Evolutionary conservation across 2,797 vertebrate genomes (phyloP).

Genomic region (Darevskia mixta): DNA sequence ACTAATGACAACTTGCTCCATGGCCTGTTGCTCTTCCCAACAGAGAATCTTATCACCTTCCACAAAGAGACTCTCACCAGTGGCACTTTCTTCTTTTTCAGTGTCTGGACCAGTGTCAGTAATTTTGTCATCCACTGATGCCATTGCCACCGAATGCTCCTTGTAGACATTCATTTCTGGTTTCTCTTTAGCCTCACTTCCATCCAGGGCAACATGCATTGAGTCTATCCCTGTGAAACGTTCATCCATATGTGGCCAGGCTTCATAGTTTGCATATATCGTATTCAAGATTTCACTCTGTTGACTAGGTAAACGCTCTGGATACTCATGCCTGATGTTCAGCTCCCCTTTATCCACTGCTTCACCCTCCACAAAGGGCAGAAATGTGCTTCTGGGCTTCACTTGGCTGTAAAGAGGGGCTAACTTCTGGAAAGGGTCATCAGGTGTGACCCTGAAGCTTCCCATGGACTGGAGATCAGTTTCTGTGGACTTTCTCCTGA

Average conservation of each 20-base stretch:
- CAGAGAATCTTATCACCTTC: background rate
- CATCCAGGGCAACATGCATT: background rate
- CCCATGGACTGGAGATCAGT: background rate
- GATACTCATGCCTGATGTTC: constrained; percentile 46
- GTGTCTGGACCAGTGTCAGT: background rate
- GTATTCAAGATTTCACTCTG: background rate
- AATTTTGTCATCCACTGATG: background rate
- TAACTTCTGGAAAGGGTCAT: background rate
- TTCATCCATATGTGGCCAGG: background rate
- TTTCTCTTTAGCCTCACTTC: background rate
- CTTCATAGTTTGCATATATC: constrained; percentile 17
- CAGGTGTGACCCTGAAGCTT: background rate
- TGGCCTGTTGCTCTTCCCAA: background rate
- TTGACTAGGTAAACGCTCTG: constrained; percentile 52
- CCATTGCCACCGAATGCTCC: background rate
- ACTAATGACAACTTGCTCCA: background rate
- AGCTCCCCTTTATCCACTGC: constrained; percentile 51
- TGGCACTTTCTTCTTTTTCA: background rate
- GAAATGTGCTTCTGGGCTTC: background rate
- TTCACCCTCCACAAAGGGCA: constrained; percentile 20
- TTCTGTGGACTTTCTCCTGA: background rate
- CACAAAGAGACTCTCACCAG: background rate
- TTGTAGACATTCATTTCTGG: constrained; percentile 2
- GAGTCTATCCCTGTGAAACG: background rate
- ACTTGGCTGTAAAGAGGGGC: too few relatives aligned